Evolutionary conservation across 2,113 vertebrate species (phyloP).

Genomic region (Chaetops frenatus): DNA sequence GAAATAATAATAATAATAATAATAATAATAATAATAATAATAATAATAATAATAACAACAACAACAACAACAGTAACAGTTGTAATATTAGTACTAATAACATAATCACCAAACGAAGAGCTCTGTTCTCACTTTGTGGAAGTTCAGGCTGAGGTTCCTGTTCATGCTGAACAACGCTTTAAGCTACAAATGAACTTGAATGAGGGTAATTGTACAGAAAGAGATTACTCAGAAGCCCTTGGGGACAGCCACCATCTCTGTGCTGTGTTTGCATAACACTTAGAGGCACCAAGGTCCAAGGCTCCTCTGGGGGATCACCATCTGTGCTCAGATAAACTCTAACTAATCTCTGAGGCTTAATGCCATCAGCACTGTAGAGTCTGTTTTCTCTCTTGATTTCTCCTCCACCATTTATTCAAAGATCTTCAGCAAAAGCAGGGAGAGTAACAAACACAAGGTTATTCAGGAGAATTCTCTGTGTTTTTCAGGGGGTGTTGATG

Average conservation of each 20-base stretch:
- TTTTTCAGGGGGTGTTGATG: fast-evolving
- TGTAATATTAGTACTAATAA: background rate
- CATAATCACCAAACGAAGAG: background rate
- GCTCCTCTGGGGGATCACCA: conserved; percentile 3
- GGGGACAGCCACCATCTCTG: conserved; percentile 16
- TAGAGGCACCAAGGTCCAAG: background rate
- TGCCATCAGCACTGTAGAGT: background rate
- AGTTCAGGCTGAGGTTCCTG: background rate
- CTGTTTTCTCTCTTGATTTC: conserved; percentile 13
- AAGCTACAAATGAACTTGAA: conserved; percentile 2
- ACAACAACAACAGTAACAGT: background rate
- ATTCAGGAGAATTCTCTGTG: background rate
- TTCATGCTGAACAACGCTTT: background rate
- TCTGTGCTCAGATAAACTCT: conserved; percentile 42
- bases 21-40: background rate
- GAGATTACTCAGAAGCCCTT: background rate
- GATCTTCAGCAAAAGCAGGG: background rate
- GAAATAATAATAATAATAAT: background rate
- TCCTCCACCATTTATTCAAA: background rate
- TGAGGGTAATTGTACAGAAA: conserved; percentile 20
- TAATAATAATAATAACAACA: background rate
- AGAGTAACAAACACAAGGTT: background rate
- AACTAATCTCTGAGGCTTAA: conserved; percentile 21
- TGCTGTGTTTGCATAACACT: conserved; percentile 22
- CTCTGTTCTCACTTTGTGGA: background rate